Evolutionary conservation across 2,888 invertebrate species (phyloP), one percentile per base, ranked within the genome.

Genomic region (Drosophila mulleri): DNA sequence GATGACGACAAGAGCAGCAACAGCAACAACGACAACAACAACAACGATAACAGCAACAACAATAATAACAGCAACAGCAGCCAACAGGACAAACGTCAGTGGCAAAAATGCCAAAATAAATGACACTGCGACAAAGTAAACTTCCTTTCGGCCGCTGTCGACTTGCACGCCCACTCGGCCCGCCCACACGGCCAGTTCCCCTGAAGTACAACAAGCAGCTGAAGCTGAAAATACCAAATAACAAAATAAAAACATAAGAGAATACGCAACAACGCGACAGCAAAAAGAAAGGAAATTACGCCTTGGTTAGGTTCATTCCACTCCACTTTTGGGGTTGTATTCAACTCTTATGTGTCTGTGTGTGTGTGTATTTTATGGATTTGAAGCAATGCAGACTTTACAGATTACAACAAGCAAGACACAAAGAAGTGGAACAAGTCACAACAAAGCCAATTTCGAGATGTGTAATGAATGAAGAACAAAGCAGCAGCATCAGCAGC

Each of bases 81-180:
- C 29, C 29, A 50, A 18, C 54, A 57, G 58, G 54, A 58, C 68
- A 45, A 78, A 72, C 71, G 81, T 83, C 75, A 82, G 76, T 64
- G 69, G 62, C 78, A 69, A 84, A 82, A 88, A 84, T 82, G 80
- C 78, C 83, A 72, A 83, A 83, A 83, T 88, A 83, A 83, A 83
- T 83, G 88, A 82, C 80, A 83, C 88, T 88, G 86, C 88, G 83
- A 83, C 83, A 83, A 83, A 83, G 86, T 85, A 74, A 83, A 88
- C 86, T 82, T 85, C 80, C 85, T 74, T 65, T 65, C 61, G 63
- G 59, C 54, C 64, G 42, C 8, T 59, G 39, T 37, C 37, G 32
- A 63, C 39, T 62, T 26, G 64, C 53, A 35, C 69, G 57, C 77
- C 62, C 71, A 76, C 18, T 16, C 26, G 54, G n/a, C 23, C 57